These are phyloP conservation scores for Megalops cyprinoides DNA, from an alignment of 2,797 vertebrate genomes.

Conservation along the genomic window DNA sequence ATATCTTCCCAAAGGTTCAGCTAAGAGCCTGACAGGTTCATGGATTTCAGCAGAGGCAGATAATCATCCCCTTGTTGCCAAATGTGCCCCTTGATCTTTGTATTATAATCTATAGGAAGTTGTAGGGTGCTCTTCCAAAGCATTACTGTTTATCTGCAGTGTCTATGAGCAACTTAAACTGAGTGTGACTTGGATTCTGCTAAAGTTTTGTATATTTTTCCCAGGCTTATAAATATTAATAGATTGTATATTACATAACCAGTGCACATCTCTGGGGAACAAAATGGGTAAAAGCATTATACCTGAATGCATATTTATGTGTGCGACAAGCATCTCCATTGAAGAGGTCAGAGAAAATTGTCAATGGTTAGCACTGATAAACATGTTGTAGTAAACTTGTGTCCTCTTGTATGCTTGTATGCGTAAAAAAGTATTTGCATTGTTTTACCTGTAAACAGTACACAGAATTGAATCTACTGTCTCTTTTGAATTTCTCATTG, in stretches of 20 bases:
- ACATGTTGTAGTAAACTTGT: background rate
- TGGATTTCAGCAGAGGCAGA: background rate
- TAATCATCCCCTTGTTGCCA: background rate
- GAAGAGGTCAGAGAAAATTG: background rate
- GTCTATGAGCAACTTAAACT: background rate
- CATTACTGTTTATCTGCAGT: background rate
- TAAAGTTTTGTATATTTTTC: background rate
- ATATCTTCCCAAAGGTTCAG: background rate
- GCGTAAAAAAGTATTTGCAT: background rate
- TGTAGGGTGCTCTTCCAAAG: background rate
- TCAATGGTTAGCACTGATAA: background rate
- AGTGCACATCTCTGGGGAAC: background rate
- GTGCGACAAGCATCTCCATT: background rate
- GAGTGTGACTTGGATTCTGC: background rate
- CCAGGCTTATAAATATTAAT: background rate
- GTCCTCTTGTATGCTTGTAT: background rate
- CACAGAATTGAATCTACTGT: background rate
- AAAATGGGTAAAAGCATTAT: conserved; percentile 9
- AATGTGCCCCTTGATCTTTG: background rate
- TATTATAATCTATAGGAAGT: background rate
- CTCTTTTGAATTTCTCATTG: background rate
- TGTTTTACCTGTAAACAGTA: background rate
- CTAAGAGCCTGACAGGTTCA: background rate
- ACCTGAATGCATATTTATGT: conserved; percentile 5
- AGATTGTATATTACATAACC: background rate